Evolutionary conservation across 1,140 invertebrate species (phyloP).

Genomic region (Monochamus saltuarius): DNA sequence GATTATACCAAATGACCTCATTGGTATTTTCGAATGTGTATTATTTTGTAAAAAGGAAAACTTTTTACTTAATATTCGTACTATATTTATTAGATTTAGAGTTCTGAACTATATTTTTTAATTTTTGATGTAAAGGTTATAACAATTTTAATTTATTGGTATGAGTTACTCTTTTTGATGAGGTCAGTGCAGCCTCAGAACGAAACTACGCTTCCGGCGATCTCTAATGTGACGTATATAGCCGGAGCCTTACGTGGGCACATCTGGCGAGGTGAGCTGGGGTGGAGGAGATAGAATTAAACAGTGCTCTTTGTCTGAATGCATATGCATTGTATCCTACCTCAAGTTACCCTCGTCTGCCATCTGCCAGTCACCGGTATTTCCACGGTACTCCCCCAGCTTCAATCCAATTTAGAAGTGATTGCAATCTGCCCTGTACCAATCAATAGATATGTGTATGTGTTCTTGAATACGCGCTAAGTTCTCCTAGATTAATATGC

Average conservation of each 20-base stretch:
- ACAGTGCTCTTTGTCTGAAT: slow-evolving; percentile 48
- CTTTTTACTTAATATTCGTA: too few species aligned
- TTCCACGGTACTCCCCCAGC: slow-evolving; percentile 32
- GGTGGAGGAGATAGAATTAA: slow-evolving; percentile 44
- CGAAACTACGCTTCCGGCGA: background rate
- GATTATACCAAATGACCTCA: too few species aligned
- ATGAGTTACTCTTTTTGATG: too few species aligned
- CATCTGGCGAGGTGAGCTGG: slow-evolving; percentile 43
- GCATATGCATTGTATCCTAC: slow-evolving; percentile 50
- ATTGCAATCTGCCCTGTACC: slow-evolving; percentile 48
- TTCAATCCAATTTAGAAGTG: slow-evolving; percentile 50
- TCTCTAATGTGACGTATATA: slow-evolving; percentile 29
- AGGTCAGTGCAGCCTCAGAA: too few species aligned
- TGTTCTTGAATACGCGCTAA: too few species aligned
- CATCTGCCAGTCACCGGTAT: slow-evolving; percentile 51
- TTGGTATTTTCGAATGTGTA: too few species aligned
- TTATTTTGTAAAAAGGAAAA: too few species aligned
- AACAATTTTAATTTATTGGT: too few species aligned
- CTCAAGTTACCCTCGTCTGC: slow-evolving; percentile 52
- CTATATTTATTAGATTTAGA: too few species aligned
- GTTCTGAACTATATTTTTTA: too few species aligned
- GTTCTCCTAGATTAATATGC: too few species aligned
- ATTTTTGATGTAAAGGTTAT: too few species aligned
- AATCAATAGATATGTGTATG: slow-evolving; percentile 34
- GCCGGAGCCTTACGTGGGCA: slow-evolving; percentile 35